Percentiles rank a stretch among this genome's conserved stretches.
Evolutionary conservation across 2,888 invertebrate genomes (phyloP).

Genomic region (Xestia rhomboidea): DNA sequence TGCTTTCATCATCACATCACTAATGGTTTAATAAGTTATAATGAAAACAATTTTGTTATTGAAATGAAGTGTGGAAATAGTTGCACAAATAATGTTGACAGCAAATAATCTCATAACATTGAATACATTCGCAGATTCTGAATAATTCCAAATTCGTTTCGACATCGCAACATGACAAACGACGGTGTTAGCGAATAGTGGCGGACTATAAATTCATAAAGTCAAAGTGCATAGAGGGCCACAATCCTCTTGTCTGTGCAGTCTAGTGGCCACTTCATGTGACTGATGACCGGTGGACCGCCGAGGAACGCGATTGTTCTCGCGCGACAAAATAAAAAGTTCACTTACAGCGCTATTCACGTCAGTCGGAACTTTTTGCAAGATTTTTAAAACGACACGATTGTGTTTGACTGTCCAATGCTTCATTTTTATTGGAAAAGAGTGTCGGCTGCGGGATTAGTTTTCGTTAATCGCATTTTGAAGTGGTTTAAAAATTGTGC

Average conservation of each 20-base stretch:
- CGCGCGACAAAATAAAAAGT: conserved; percentile 65
- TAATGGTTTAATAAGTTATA: neutral
- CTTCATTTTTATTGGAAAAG: conserved; percentile 43
- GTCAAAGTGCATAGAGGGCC: conserved; percentile 82
- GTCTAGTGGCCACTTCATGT: conserved; percentile 80
- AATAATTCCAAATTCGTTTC: conserved; percentile 66
- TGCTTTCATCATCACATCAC: too few relatives aligned
- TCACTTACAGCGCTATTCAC: conserved; percentile 55
- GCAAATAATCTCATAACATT: conserved; percentile 1
- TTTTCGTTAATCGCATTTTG: conserved; percentile 46
- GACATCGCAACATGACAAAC: conserved; percentile 78
- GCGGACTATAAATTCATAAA: conserved; percentile 80
- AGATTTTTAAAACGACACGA: conserved; percentile 46
- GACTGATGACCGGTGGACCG: conserved; percentile 77
- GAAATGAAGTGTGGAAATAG: neutral
- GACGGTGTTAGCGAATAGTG: conserved; percentile 79
- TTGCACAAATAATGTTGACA: conserved; percentile 10
- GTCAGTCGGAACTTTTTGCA: conserved; percentile 37
- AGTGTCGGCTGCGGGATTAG: conserved; percentile 21
- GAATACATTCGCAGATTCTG: conserved; percentile 9
- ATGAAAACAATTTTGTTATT: too few relatives aligned
- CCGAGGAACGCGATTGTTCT: conserved; percentile 76
- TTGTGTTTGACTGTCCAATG: conserved; percentile 38
- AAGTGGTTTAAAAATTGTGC: conserved; percentile 38
- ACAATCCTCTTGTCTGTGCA: conserved; percentile 76